Conservation (phyloP, 2,113 vertebrate species). For the Alethe castanea region DNA sequence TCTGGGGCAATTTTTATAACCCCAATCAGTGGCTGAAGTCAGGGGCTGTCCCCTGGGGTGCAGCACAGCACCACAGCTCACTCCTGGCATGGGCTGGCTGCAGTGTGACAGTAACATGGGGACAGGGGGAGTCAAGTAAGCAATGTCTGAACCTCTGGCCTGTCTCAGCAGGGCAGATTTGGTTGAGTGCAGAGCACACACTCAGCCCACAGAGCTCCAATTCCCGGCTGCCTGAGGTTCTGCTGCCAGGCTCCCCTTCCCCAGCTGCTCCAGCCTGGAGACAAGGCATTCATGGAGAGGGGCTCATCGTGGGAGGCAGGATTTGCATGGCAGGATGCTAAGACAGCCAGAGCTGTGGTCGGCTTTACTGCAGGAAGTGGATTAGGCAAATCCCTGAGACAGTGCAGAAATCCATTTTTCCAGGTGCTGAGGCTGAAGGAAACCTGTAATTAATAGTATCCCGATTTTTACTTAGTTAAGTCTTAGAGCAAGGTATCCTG, state of each 20-base stretch:
- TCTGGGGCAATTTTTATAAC: neutral
- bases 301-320: neutral
- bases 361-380: conserved; percentile 32
- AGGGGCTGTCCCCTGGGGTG: neutral
- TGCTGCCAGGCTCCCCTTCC: neutral
- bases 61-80: neutral
- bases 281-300: neutral
- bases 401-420: conserved; percentile 46
- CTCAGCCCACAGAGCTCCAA: neutral
- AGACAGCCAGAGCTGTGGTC: neutral
- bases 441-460: conserved; percentile 69
- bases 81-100: neutral
- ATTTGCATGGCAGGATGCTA: neutral
- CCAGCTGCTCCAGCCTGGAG: neutral
- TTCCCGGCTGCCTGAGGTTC: neutral
- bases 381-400: conserved; percentile 45
- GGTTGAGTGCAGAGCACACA: neutral
- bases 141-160: rapidly evolving
- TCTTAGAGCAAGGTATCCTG: conserved; percentile 69
- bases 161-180: neutral
- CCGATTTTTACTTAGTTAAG: conserved; percentile 65
- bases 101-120: neutral
- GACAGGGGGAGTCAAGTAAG: rapidly evolving
- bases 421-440: conserved; percentile 54
- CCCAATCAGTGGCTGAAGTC: rapidly evolving